Percentiles rank a stretch among this genome's conserved stretches.
phyloP scores from a whole-genome alignment of 2,113 vertebrate genomes.

The Megaleporinus macrocephalus region DNA sequence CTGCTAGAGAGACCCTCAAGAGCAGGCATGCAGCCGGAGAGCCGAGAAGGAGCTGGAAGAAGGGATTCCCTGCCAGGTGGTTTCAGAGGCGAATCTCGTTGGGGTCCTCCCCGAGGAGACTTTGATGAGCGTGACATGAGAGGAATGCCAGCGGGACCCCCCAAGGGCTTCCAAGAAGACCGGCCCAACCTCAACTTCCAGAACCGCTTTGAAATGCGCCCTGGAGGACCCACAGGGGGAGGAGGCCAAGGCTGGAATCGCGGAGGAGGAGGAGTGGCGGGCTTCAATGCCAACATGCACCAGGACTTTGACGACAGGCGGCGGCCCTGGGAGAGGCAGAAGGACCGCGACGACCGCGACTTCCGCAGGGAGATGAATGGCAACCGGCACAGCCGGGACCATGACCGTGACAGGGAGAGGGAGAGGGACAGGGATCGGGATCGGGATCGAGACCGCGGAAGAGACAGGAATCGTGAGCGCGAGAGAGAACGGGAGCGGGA shows the following conservation, averaged over 20 bases:
- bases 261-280: conserved; percentile 57
- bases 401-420: conserved; percentile 80
- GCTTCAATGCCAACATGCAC: conserved; percentile 87
- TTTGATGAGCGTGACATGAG: conserved; percentile 93
- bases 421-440: conserved; percentile 64
- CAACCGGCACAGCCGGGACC: conserved; percentile 86
- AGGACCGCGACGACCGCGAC: conserved; percentile 93
- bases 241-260: conserved; percentile 85
- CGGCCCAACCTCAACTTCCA: conserved; percentile 83
- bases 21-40: conserved; percentile 78
- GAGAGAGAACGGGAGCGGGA: conserved; percentile 58
- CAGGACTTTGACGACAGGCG: conserved; percentile 97
- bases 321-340: conserved; percentile 95
- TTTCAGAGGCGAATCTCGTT: conserved; percentile 91
- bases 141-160: conserved; percentile 77
- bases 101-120: conserved; percentile 91
- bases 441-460: conserved; percentile 72
- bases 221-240: conserved; percentile 73
- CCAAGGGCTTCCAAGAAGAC: conserved; percentile 91
- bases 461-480: conserved; percentile 34
- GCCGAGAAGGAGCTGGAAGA: conserved; percentile 81
- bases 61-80: conserved; percentile 84
- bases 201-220: conserved; percentile 87
- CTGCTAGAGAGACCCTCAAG: conserved; percentile 77
- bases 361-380: conserved; percentile 95